A percentile compares a stretch with the other conserved stretches of the same genome.
These are phyloP conservation scores for Leucoraja ocellata DNA, from an alignment of 2,797 vertebrate species.

Conservation along the genomic window DNA sequence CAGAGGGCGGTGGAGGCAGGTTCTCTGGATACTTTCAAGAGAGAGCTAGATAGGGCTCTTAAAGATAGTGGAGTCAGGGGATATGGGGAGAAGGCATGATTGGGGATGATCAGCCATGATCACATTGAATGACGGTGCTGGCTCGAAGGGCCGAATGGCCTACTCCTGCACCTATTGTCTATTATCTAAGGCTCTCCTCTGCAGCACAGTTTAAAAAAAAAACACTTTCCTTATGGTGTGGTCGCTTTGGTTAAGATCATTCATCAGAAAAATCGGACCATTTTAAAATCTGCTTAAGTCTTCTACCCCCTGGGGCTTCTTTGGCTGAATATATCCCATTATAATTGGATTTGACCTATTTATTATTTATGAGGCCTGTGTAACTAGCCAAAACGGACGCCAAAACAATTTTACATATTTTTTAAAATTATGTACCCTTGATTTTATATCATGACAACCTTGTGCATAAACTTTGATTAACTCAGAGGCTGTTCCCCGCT, in stretches of 20 bases:
- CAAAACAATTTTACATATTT: not conserved
- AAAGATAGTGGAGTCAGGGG: too few species aligned
- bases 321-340: not conserved
- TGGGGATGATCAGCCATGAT: too few species aligned
- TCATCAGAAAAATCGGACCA: conserved; percentile 8
- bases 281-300: not conserved
- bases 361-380: not conserved
- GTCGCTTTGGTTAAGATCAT: not conserved
- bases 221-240: not conserved
- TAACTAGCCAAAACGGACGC: not conserved
- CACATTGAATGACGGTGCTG: too few species aligned
- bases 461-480: not conserved
- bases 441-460: not conserved
- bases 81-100: too few species aligned
- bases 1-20: too few species aligned
- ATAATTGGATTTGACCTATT: not conserved
- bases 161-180: too few species aligned
- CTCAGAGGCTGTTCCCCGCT: not conserved
- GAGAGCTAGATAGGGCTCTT: too few species aligned
- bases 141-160: too few species aligned
- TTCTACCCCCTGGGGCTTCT: not conserved
- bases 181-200: not conserved
- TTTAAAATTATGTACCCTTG: not conserved
- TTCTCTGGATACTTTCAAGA: too few species aligned
- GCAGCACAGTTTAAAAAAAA: not conserved